These are phyloP conservation scores for Griposia aprilina DNA, from an alignment of 2,888 invertebrate species.

Conservation along the genomic window DNA sequence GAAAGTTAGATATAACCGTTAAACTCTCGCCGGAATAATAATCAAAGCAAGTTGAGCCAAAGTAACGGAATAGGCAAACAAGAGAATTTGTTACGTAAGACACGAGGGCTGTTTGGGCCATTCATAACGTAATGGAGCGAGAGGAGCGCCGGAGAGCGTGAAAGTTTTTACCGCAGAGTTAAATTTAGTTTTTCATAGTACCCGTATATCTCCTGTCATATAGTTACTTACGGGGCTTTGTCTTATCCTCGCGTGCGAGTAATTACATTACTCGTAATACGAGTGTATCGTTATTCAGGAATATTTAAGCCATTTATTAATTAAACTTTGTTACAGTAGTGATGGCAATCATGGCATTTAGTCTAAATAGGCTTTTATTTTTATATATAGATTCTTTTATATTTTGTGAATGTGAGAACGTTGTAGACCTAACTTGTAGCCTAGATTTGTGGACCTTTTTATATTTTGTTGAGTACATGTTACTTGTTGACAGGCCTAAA, in stretches of 20 bases:
- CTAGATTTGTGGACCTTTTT: too few relatives aligned
- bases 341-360: too few relatives aligned
- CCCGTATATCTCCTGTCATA: slow-evolving; percentile 65
- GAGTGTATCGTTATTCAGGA: slow-evolving; percentile 74
- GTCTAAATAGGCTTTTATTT: too few relatives aligned
- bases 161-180: slow-evolving; percentile 76
- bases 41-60: slow-evolving; percentile 58
- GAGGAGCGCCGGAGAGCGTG: slow-evolving; percentile 49
- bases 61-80: slow-evolving; percentile 70
- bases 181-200: slow-evolving; percentile 83
- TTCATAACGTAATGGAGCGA: slow-evolving; percentile 74
- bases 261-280: slow-evolving; percentile 81
- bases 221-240: slow-evolving; percentile 70
- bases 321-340: too few relatives aligned
- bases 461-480: too few relatives aligned
- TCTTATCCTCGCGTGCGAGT: slow-evolving; percentile 70
- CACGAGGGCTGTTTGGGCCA: slow-evolving; percentile 65
- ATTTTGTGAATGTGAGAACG: too few relatives aligned
- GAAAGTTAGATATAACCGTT: slow-evolving; percentile 57
- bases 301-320: slow-evolving; percentile 80
- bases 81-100: slow-evolving; percentile 71
- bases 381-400: too few relatives aligned
- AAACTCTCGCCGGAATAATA: slow-evolving; percentile 62
- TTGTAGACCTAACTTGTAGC: too few relatives aligned
- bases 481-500: too few relatives aligned